Base-by-base conservation (phyloP, 2,113 vertebrate species). In the Austrofundulus limnaeus region DNA sequence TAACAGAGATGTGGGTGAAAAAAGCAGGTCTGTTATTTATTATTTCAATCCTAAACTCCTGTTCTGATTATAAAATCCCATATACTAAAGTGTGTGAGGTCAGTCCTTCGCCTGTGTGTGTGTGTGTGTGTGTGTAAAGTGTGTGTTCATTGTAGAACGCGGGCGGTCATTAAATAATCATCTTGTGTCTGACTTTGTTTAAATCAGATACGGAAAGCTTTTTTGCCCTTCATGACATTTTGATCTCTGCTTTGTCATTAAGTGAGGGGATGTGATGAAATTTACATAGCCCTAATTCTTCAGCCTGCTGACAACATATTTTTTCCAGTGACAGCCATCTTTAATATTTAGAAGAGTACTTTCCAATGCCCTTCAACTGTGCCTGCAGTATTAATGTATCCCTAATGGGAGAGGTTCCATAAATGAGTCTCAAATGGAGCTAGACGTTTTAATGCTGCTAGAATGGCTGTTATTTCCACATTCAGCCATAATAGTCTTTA, bases 331-430 rank as follows among this genome's bases (percentile, higher is more conserved):
- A 91, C 83, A 88, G 84, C 85, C 87, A 84, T 91, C 87, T 92
- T 90, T 90, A 92, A 92, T 90, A 92, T 92, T 91, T 92, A 91
- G 89, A 87, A 85, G 87, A 87, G 66, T 83, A 85, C 87, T 90
- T 90, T 83, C 83, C 87, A 84, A 73, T 88, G 90, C 85, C 92
- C 91, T 92, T 92, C 88, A 91, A 87, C 83, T 88, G 83, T 80
- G 83, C 88, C 81, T 90, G 87, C 82, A 90, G 88, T 92, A 90
- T 92, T 90, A 91, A 92, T 92, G 87, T 77, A 85, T 79, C 77
- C 88, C 87, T 89, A 91, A 90, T 91, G 85, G 78, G 75, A 86
- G 72, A 80, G 81, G 78, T 77, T 86, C 83, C 81, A 86, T 89
- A 88, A 92, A 90, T 81, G 86, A 87, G 82, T 57, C 86, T 86